These are phyloP conservation scores for Monomorium pharaonis DNA, from an alignment of 1,140 invertebrate species.

Conservation along the genomic window DNA sequence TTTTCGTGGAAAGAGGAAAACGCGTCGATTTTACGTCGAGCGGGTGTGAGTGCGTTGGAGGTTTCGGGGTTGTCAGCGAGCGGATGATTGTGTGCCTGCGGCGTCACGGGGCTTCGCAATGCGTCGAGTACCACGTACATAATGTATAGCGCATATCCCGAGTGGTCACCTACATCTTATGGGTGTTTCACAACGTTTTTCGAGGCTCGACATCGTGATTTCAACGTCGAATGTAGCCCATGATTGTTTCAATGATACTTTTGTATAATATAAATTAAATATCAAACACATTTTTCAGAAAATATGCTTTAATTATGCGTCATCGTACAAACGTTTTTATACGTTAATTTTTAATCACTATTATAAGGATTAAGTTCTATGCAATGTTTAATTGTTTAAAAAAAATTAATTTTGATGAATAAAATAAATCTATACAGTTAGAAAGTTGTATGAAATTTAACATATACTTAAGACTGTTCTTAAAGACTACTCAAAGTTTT, in stretches of 20 bases:
- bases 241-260: not conserved
- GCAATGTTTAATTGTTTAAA: not conserved
- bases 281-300: not conserved
- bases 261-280: not conserved
- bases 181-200: constrained; percentile 64
- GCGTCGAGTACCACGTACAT: constrained; percentile 70
- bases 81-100: constrained; percentile 77
- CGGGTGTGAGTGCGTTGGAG: constrained; percentile 68
- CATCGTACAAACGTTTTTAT: not conserved
- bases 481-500: too few species aligned
- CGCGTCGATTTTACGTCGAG: constrained; percentile 61
- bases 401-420: not conserved
- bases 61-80: constrained; percentile 71
- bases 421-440: too few species aligned
- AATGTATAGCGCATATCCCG: constrained; percentile 68
- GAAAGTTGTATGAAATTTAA: too few species aligned
- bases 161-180: constrained; percentile 72
- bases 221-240: not conserved
- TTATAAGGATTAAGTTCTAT: not conserved
- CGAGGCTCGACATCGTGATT: not conserved
- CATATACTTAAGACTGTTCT: too few species aligned
- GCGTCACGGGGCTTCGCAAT: constrained; percentile 73
- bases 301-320: not conserved
- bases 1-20: constrained; percentile 68
- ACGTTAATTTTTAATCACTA: too few species aligned